Evolutionary conservation across 2,888 invertebrate species (phyloP), one percentile per base, ranked within the genome.

Genomic region (Chrysodeixis includens): DNA sequence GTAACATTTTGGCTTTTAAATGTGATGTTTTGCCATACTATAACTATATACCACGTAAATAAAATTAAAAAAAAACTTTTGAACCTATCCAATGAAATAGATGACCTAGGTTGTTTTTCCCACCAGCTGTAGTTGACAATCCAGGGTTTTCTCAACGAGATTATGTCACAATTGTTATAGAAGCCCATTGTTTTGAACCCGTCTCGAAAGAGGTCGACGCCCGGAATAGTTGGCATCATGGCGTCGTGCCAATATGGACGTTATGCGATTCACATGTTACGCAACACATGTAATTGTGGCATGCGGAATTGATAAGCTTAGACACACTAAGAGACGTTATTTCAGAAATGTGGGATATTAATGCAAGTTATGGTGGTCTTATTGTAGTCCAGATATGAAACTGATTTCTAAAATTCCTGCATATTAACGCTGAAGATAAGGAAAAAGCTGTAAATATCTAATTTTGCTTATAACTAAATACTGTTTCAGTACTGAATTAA

Each of bases 181-280:
- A 84, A 86, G 80, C 84, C 85, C 81, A 90, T 90, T 90, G 90
- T 90, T 89, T 87, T 86, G 83, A 78, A 79, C 82, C 77, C 80
- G 70, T 78, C 72, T 74, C 73, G 80, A 90, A 90, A 78, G 86
- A 84, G 92, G 92, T 89, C 91, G 83, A 78, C 83, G 89, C 87
- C 88, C 90, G 89, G 86, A 89, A 91, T 91, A 91, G 86, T 81
- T 82, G 73, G 62, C 72, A 76, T 74, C 63, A 84, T 92, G 92
- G 92, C 91, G 78, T 26, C n/a, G 26, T 84, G 91, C 91, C 91
- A 91, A 83, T 83, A 81, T 86, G 86, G 84, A 87, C 86, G 86
- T 85, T 86, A 84, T 84, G 85, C 86, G 81, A 86, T 89, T 85
- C 86, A 85, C 77, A 65, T 65, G 82, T 90, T 88, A 83, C 86